Evolutionary conservation across 2,113 vertebrate genomes (phyloP).

Genomic region (human (Homo sapiens)): DNA sequence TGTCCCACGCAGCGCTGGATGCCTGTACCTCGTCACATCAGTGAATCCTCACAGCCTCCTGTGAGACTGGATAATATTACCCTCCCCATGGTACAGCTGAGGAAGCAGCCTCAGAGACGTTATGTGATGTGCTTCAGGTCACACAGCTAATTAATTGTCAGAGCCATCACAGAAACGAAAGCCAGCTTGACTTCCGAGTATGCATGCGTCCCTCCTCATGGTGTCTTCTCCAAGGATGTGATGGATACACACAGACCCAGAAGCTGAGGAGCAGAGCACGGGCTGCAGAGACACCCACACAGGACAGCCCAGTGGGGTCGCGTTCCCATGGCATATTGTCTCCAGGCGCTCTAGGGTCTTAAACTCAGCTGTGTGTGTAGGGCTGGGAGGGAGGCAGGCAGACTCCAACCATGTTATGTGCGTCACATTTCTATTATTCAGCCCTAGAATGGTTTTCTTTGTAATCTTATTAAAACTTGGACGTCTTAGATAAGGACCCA

Average conservation of each 20-base stretch:
- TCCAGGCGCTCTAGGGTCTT: neutral
- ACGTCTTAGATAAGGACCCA: neutral
- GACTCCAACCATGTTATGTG: neutral
- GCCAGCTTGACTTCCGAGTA: neutral
- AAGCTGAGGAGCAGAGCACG: neutral
- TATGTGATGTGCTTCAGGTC: neutral
- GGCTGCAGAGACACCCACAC: rapidly evolving
- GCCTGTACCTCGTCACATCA: neutral
- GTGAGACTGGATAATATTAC: neutral
- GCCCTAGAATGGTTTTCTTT: constrained; percentile 18
- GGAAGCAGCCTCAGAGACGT: neutral
- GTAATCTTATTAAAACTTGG: constrained; percentile 65
- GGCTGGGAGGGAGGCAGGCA: neutral
- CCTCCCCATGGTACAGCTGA: neutral
- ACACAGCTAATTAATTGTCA: neutral
- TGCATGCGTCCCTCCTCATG: no score
- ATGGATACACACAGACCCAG: neutral
- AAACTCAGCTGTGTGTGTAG: neutral
- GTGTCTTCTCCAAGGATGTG: neutral
- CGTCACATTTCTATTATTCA: neutral
- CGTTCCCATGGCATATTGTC: neutral
- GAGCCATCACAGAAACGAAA: neutral
- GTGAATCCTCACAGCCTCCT: neutral
- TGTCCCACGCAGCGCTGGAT: neutral
- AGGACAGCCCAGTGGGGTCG: neutral